A percentile compares a stretch with the other conserved stretches of the same genome.
Evolutionary conservation across 2,113 vertebrate genomes (phyloP).

Genomic region (Phyllostomus hastatus): DNA sequence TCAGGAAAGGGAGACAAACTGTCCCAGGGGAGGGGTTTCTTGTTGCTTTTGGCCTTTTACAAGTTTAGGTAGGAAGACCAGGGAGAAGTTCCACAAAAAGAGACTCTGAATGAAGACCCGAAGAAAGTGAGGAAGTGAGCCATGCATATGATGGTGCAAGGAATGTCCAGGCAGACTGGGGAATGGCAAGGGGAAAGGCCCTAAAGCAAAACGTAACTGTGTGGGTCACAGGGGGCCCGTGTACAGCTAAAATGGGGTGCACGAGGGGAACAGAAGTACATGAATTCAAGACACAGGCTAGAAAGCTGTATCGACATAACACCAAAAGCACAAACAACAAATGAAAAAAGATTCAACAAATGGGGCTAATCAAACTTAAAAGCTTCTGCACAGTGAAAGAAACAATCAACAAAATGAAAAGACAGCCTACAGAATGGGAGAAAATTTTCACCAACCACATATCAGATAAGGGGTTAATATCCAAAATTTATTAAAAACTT

Average conservation of each 20-base stretch:
- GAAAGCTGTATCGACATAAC: background rate
- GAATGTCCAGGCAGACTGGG: background rate
- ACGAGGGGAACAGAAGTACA: background rate
- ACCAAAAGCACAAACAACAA: background rate
- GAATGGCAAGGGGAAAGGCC: background rate
- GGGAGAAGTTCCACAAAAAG: background rate
- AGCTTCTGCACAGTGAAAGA: background rate
- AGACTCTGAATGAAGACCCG: background rate
- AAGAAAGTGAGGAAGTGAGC: background rate
- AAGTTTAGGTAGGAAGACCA: background rate
- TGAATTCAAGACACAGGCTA: background rate
- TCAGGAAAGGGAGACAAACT: background rate
- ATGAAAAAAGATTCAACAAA: background rate
- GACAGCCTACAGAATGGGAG: background rate
- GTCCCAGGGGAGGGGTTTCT: background rate
- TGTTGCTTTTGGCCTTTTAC: background rate
- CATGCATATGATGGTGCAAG: background rate
- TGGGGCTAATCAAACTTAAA: background rate
- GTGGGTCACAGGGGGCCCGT: background rate
- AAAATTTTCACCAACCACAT: background rate
- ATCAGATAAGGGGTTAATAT: background rate
- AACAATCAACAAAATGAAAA: background rate
- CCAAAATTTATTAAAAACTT: background rate
- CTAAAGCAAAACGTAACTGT: background rate
- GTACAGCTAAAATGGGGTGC: background rate